Evolutionary conservation across 2,113 vertebrate genomes (phyloP).

Genomic region (Hemiprocne comata): DNA sequence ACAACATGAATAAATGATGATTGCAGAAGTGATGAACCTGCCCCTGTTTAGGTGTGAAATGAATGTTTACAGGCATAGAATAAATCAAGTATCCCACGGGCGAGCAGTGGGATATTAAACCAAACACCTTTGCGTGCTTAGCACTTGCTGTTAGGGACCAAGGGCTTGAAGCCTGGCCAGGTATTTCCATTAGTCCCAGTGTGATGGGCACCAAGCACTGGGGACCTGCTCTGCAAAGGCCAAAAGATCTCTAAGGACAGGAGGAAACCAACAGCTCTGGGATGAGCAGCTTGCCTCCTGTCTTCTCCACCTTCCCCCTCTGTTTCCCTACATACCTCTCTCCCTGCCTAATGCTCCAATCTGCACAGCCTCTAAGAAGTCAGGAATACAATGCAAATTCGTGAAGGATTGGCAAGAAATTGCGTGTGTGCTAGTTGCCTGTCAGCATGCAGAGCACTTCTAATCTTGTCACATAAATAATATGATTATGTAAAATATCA

Average conservation of each 20-base stretch:
- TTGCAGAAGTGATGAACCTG: constrained; percentile 72
- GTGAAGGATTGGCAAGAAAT: constrained; percentile 49
- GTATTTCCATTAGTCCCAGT: background rate
- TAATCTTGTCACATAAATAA: constrained; percentile 73
- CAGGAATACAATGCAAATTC: constrained; percentile 53
- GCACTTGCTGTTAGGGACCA: constrained; percentile 6
- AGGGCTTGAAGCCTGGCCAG: constrained; percentile 24
- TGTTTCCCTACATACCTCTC: background rate
- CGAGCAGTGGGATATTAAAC: constrained; percentile 64
- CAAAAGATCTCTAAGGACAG: background rate
- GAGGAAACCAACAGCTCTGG: background rate
- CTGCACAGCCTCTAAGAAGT: constrained; percentile 42
- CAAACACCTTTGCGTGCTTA: constrained; percentile 44
- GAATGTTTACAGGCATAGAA: constrained; percentile 71
- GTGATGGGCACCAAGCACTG: background rate
- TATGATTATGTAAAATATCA: constrained; percentile 72
- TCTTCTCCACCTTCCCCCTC: constrained; percentile 19
- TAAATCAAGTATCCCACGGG: constrained; percentile 67
- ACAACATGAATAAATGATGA: constrained; percentile 71
- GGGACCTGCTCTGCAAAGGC: background rate
- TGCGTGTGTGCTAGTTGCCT: constrained; percentile 40
- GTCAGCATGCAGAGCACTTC: constrained; percentile 62
- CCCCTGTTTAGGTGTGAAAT: constrained; percentile 74
- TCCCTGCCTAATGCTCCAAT: background rate
- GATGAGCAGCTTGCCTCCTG: background rate